phyloP scores from a whole-genome alignment of 2,113 vertebrate genomes.

The Myocastor coypus region DNA sequence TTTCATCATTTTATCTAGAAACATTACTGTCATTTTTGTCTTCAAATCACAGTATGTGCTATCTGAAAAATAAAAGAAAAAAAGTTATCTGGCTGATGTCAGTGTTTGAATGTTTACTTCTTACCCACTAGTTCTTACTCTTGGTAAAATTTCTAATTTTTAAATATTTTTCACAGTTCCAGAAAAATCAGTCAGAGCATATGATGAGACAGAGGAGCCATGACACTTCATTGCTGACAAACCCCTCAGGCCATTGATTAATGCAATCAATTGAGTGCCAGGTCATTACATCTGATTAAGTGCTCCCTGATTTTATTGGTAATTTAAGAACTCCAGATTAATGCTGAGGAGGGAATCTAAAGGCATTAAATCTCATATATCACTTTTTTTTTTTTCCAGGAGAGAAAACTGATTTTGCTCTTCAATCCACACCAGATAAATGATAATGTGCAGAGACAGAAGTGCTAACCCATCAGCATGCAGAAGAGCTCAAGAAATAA shows the following conservation, averaged over 20 bases:
- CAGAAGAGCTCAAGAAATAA: background rate
- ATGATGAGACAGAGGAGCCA: background rate
- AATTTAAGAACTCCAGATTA: slow-evolving; percentile 60
- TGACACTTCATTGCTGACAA: background rate
- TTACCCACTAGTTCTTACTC: background rate
- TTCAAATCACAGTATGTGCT: background rate
- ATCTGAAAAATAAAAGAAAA: background rate
- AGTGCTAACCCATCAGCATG: background rate
- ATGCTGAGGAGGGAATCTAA: slow-evolving; percentile 39
- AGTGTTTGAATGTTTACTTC: background rate
- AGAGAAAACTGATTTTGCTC: background rate
- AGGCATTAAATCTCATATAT: background rate
- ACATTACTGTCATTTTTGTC: background rate
- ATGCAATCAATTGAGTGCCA: background rate
- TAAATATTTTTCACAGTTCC: background rate
- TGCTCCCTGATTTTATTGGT: slow-evolving; percentile 54
- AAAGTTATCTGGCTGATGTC: background rate
- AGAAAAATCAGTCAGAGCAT: background rate
- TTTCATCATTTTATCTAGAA: slow-evolving; percentile 24
- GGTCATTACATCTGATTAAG: slow-evolving; percentile 54
- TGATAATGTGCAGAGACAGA: background rate
- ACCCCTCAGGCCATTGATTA: slow-evolving; percentile 46
- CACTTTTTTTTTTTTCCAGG: background rate
- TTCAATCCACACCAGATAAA: background rate
- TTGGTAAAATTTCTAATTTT: slow-evolving; percentile 13